Evolutionary conservation across 2,888 invertebrate species (phyloP).

Genomic region (Tethea ocularis): DNA sequence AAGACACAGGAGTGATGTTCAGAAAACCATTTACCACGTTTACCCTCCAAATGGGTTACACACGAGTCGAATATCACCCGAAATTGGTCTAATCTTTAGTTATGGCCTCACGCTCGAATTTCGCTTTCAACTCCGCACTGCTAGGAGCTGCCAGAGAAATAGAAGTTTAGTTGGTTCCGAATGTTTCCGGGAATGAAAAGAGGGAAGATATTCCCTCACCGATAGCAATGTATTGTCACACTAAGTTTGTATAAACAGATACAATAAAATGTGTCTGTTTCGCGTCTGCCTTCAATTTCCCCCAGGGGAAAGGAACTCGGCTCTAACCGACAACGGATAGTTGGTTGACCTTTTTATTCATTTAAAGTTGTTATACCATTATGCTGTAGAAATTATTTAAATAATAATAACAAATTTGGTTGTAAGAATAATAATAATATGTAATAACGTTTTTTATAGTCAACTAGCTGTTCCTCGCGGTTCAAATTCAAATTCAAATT

Average conservation of each 20-base stretch:
- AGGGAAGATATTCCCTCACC: constrained; percentile 3
- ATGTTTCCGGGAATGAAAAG: constrained; percentile 26
- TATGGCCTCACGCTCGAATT: constrained; percentile 53
- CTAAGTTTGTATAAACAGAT: constrained; percentile 46
- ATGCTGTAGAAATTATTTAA: neutral
- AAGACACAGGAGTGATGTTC: constrained; percentile 52
- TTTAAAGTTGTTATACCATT: neutral
- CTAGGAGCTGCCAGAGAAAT: constrained; percentile 20
- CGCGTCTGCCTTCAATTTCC: constrained; percentile 43
- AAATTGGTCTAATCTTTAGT: constrained; percentile 71
- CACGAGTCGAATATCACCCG: constrained; percentile 55
- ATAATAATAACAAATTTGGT: no score
- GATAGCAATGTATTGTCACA: constrained; percentile 34
- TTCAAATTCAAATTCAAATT: no score
- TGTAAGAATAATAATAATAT: no score
- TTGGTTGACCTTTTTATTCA: constrained; percentile 27
- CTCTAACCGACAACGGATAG: constrained; percentile 22
- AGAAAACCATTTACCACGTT: constrained; percentile 62
- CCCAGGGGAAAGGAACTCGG: constrained; percentile 25
- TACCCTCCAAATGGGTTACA: constrained; percentile 57
- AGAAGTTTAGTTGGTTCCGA: constrained; percentile 29
- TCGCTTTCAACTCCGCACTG: constrained; percentile 44
- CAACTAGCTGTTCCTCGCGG: no score
- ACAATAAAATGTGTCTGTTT: constrained; percentile 47
- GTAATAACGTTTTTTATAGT: no score